Evolutionary conservation across 1,140 invertebrate species (phyloP).

Genomic region (Acromyrmex heyeri): DNA sequence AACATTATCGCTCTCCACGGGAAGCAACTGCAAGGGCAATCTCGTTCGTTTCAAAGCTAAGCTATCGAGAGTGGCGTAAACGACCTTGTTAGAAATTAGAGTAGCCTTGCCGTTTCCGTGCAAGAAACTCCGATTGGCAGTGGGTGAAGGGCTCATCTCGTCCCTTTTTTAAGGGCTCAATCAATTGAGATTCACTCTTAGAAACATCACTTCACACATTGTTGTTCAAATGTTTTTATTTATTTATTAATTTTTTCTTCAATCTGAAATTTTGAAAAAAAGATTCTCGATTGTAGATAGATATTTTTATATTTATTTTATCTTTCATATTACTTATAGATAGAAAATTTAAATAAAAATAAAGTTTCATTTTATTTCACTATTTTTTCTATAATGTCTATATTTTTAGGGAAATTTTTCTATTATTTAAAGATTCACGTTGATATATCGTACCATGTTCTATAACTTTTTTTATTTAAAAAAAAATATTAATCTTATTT

Average conservation of each 20-base stretch:
- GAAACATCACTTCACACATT: neutral
- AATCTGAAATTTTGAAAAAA: conserved; percentile 29
- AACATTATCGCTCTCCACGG: conserved; percentile 74
- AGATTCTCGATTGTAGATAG: neutral
- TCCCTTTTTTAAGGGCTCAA: neutral
- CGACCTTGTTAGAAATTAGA: conserved; percentile 71
- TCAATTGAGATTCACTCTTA: neutral
- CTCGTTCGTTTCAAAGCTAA: conserved; percentile 81
- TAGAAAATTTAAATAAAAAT: neutral
- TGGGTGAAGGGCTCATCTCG: conserved; percentile 75
- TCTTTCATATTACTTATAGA: neutral
- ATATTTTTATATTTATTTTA: neutral
- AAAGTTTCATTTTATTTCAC: neutral
- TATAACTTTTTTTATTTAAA: neutral
- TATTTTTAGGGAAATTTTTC: neutral
- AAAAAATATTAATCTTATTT: neutral
- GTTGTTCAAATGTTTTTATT: conserved; percentile 11
- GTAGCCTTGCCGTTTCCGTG: conserved; percentile 71
- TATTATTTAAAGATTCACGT: neutral
- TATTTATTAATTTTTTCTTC: neutral
- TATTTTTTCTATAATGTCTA: neutral
- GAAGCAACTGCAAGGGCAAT: conserved; percentile 80
- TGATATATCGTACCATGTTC: neutral
- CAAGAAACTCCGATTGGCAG: conserved; percentile 81
- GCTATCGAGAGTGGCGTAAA: conserved; percentile 83